Evolutionary conservation across 2,797 vertebrate species (phyloP).

Genomic region (Eutrigla gurnardus): DNA sequence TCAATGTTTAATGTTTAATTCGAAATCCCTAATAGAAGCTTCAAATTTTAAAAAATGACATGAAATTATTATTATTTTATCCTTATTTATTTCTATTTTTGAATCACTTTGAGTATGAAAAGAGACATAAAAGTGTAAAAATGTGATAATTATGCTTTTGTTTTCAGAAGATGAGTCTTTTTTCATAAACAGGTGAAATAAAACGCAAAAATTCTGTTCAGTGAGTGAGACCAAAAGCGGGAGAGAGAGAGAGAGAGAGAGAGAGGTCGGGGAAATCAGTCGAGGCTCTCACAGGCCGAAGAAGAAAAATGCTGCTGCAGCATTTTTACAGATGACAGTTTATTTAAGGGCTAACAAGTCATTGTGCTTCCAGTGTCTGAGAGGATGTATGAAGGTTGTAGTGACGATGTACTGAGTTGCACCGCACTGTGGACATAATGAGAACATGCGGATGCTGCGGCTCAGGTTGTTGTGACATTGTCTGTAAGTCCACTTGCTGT

Average conservation of each 20-base stretch:
- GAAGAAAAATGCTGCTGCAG: conserved; percentile 36
- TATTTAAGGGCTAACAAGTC: conserved; percentile 34
- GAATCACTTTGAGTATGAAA: not conserved
- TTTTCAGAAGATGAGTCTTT: not conserved
- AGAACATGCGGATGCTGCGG: conserved; percentile 2
- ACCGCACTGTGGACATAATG: not conserved
- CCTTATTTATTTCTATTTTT: not conserved
- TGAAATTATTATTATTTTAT: not conserved
- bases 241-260: not conserved
- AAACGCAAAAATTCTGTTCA: not conserved
- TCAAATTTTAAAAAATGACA: too few relatives aligned
- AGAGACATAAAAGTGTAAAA: not conserved
- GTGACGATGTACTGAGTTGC: not conserved
- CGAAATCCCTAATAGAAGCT: too few relatives aligned
- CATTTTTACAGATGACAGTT: conserved; percentile 40
- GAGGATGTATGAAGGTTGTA: conserved; percentile 43
- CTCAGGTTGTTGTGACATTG: not conserved
- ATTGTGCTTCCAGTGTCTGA: conserved; percentile 14
- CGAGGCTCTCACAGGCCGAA: conserved; percentile 19
- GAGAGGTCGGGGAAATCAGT: not conserved
- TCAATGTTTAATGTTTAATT: too few relatives aligned
- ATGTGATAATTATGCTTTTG: not conserved
- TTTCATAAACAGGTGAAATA: not conserved
- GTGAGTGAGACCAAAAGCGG: not conserved
- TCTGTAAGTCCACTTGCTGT: too few relatives aligned